Conservation (phyloP, 1,140 invertebrate genomes). For the Zophobas morio region DNA sequence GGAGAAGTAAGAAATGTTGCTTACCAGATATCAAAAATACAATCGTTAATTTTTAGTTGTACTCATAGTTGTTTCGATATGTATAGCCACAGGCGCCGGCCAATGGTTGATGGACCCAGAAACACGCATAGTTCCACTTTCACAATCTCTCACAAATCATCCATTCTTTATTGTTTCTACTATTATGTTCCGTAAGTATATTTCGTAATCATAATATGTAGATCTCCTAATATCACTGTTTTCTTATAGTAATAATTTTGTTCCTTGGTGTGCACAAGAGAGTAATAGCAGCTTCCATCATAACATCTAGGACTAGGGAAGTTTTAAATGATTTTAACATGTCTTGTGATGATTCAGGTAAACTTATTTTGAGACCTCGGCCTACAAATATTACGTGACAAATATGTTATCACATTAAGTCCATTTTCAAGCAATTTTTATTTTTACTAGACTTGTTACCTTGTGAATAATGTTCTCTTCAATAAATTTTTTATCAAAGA, state of each 20-base stretch:
- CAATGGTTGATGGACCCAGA: slow-evolving; percentile 95
- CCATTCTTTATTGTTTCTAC: slow-evolving; percentile 96
- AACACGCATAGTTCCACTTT: slow-evolving; percentile 88
- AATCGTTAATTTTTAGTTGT: slow-evolving; percentile 79
- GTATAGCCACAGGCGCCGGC: slow-evolving; percentile 92
- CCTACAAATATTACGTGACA: slow-evolving; percentile 71
- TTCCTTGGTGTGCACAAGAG: slow-evolving; percentile 93
- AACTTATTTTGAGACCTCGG: slow-evolving; percentile 88
- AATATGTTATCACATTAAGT: slow-evolving; percentile 19
- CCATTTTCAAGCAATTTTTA: slow-evolving; percentile 31
- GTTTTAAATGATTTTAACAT: slow-evolving; percentile 97
- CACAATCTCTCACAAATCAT: slow-evolving; percentile 94
- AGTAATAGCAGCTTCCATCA: slow-evolving; percentile 96
- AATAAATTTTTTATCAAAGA: slow-evolving; percentile 35
- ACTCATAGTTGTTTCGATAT: slow-evolving; percentile 86
- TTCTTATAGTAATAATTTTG: slow-evolving; percentile 86
- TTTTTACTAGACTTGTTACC: slow-evolving; percentile 33
- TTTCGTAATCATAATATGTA: slow-evolving; percentile 3
- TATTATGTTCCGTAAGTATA: slow-evolving; percentile 79
- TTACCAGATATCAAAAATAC: slow-evolving; percentile 38
- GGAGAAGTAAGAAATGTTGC: slow-evolving; percentile 84
- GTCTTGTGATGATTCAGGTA: slow-evolving; percentile 97
- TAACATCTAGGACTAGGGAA: slow-evolving; percentile 88
- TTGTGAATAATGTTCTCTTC: slow-evolving; percentile 31
- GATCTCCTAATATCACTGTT: slow-evolving; percentile 30